Evolutionary conservation across 2,113 vertebrate species (phyloP).

Genomic region (Crotophaga sulcirostris): DNA sequence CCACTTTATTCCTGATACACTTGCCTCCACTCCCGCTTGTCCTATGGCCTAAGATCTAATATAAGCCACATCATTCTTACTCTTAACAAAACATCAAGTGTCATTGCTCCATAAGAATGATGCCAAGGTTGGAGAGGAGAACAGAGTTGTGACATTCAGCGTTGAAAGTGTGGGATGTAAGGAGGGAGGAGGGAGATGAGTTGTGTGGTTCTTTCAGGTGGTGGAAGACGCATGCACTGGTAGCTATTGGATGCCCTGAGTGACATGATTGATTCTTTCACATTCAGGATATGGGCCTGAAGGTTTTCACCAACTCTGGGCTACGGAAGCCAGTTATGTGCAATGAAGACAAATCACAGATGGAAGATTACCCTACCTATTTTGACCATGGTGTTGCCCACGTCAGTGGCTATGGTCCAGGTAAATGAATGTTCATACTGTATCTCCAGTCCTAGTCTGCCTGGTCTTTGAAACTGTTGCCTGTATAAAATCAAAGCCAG

Average conservation of each 20-base stretch:
- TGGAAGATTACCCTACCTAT: neutral
- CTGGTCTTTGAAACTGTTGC: neutral
- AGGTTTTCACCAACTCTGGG: slow-evolving; percentile 66
- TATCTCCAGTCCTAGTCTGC: neutral
- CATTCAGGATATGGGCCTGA: slow-evolving; percentile 81
- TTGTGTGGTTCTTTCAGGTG: too few species aligned
- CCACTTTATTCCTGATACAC: neutral
- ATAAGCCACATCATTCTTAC: neutral
- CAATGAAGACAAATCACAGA: neutral
- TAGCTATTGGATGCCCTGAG: neutral
- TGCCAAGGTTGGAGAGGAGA: neutral
- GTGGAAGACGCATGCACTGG: neutral
- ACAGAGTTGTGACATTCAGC: neutral
- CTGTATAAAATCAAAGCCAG: neutral
- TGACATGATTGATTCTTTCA: neutral
- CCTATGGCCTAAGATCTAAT: neutral
- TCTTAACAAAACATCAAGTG: neutral
- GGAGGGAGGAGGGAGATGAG: neutral
- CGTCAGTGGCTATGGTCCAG: fast-evolving
- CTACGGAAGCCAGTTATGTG: slow-evolving; percentile 73
- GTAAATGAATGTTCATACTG: neutral
- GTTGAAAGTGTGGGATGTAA: neutral
- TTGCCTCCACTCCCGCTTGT: neutral
- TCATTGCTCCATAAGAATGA: neutral
- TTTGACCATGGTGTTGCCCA: fast-evolving